Evolutionary conservation across 1,140 invertebrate genomes (phyloP), one percentile per base, ranked within the genome.

Genomic region (Atta colombica): DNA sequence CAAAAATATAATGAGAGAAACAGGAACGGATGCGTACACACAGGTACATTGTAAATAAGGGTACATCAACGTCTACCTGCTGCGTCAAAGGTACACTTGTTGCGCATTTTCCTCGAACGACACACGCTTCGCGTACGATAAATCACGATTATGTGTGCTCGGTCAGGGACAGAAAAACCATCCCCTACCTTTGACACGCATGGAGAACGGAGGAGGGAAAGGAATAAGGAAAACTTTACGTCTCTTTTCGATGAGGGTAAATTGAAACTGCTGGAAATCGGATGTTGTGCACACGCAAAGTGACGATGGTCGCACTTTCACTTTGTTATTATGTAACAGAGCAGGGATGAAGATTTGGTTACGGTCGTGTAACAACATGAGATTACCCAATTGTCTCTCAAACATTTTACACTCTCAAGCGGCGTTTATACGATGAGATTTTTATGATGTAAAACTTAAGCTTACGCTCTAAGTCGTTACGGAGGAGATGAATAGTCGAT

Each of bases 131-230:
- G 53, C 28, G 14, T 16, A 61, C 72, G 68, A 77, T 92, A 92
- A 93, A 92, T 93, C 89, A 88, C 49, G 86, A 92, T 92, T 88
- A 90, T 88, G 71, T 85, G 49, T 63, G 81, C 65, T 58, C 39
- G 12, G 66, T 49, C 39, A 69, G 21, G 39, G 21, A 12, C 45
- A 69, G 12, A 1, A 51, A 49, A 25, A 25, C n/a, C 66, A 61
- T 75, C 14, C n/a, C n/a, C 3, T 14, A 45, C 7, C 39, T 45
- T 45, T 45, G 8, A 45, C 7, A 8, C 35, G 35, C 6, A 39
- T 39, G 35, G 7, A 39, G 7, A 39, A 39, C 7, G 35, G 6
- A 16, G 31, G 0, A 58, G 58, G 6, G 14, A 5, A 21, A 51
- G 12, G 8, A 6, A 5, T 10, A 10, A 69, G 6, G n/a, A 69